These are phyloP conservation scores for Natrix natrix DNA, from an alignment of 2,797 vertebrate genomes.

Conservation along the genomic window DNA sequence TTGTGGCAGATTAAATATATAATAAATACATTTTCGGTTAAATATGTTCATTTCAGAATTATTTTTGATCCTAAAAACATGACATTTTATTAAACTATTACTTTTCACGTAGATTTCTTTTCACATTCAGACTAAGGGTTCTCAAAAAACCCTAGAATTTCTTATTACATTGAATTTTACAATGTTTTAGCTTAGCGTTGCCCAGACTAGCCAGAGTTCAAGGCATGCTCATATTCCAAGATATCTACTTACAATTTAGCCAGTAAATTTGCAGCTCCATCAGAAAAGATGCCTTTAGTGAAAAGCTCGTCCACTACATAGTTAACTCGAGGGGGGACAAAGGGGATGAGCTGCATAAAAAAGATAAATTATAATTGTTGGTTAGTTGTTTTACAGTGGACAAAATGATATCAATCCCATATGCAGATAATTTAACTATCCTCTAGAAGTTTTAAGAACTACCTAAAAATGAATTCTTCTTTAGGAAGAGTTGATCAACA, in stretches of 20 bases:
- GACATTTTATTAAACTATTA: background rate
- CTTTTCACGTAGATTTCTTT: background rate
- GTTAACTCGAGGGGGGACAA: conserved; percentile 63
- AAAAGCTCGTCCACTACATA: conserved; percentile 57
- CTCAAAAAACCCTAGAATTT: background rate
- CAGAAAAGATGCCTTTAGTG: conserved; percentile 65
- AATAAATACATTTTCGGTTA: background rate
- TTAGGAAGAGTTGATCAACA: background rate
- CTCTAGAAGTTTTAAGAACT: background rate
- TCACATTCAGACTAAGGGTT: background rate
- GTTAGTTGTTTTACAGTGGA: background rate
- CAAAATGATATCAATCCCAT: background rate
- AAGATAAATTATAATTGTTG: background rate
- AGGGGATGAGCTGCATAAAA: conserved; percentile 78
- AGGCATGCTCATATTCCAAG: background rate
- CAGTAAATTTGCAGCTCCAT: conserved; percentile 66
- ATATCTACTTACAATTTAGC: conserved; percentile 76
- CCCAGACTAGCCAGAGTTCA: background rate
- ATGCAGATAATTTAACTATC: background rate
- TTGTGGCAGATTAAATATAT: background rate
- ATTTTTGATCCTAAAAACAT: background rate
- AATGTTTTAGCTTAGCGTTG: background rate
- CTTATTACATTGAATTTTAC: background rate
- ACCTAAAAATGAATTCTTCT: background rate
- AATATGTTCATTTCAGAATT: background rate